phyloP scores from a whole-genome alignment of 2,113 vertebrate genomes.

The Lasiurus borealis region DNA sequence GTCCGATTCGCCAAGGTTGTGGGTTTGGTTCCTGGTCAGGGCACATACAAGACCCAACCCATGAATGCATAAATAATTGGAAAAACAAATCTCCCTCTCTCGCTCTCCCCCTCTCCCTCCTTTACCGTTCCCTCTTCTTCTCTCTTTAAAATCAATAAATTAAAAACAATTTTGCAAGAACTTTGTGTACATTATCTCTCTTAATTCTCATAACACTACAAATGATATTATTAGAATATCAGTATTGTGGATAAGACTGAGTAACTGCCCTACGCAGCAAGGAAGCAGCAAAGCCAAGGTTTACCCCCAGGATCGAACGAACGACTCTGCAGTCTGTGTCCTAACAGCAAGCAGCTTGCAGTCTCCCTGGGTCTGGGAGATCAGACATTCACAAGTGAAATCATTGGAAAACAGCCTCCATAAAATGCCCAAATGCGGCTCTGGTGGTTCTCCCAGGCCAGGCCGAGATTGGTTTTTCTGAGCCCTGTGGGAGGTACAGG shows the following conservation, averaged over 20 bases:
- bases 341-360: not conserved
- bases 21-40: not conserved
- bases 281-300: not conserved
- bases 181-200: not conserved
- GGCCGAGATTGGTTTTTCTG: slow-evolving; percentile 15
- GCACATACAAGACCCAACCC: not conserved
- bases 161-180: not conserved
- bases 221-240: not conserved
- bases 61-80: not conserved
- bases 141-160: not conserved
- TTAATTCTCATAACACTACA: not conserved
- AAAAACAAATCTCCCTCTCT: not conserved
- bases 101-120: too few relatives aligned
- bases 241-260: not conserved
- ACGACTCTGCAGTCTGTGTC: not conserved
- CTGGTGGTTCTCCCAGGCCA: not conserved
- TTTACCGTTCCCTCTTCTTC: not conserved
- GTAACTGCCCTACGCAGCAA: not conserved
- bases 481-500: not conserved
- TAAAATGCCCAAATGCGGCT: not conserved
- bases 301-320: slow-evolving; percentile 14
- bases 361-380: not conserved
- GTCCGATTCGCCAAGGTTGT: not conserved
- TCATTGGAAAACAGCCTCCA: not conserved
- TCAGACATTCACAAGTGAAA: not conserved